Conservation (phyloP, 1,140 invertebrate genomes). For the Contarinia nasturtii region DNA sequence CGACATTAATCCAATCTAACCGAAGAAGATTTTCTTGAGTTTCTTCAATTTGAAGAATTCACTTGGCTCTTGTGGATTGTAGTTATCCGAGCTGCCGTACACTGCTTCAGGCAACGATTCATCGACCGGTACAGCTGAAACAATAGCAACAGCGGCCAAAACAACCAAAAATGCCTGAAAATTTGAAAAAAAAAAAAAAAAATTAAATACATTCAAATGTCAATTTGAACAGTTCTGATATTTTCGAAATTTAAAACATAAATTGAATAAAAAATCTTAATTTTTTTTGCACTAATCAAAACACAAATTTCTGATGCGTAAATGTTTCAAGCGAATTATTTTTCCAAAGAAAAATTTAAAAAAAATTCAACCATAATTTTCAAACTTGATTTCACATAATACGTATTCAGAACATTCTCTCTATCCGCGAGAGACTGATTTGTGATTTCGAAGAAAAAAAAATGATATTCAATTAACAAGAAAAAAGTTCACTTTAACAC, state of each 20-base stretch:
- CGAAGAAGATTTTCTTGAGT: constrained; percentile 4
- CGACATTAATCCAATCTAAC: too few relatives aligned
- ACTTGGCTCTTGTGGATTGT: constrained; percentile 3
- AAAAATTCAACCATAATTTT: too few relatives aligned
- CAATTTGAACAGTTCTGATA: too few relatives aligned
- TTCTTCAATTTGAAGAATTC: constrained; percentile 4
- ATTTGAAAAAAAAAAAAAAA: neutral
- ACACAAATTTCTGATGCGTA: neutral
- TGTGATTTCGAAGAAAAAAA: too few relatives aligned
- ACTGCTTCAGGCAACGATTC: neutral
- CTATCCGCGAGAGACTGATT: too few relatives aligned
- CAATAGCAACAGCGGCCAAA: neutral
- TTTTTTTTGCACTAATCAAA: neutral
- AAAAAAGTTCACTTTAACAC: too few relatives aligned
- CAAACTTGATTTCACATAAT: too few relatives aligned
- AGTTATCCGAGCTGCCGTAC: neutral
- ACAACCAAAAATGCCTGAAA: constrained; percentile 1
- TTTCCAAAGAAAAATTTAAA: neutral
- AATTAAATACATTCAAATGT: neutral
- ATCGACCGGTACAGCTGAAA: constrained; percentile 2
- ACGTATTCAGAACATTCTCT: too few relatives aligned
- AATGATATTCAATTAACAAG: too few relatives aligned
- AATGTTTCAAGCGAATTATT: neutral
- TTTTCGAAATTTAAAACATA: too few relatives aligned
- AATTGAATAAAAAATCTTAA: neutral